phyloP scores from a whole-genome alignment of 2,113 vertebrate genomes.

The Amphiprion ocellaris region DNA sequence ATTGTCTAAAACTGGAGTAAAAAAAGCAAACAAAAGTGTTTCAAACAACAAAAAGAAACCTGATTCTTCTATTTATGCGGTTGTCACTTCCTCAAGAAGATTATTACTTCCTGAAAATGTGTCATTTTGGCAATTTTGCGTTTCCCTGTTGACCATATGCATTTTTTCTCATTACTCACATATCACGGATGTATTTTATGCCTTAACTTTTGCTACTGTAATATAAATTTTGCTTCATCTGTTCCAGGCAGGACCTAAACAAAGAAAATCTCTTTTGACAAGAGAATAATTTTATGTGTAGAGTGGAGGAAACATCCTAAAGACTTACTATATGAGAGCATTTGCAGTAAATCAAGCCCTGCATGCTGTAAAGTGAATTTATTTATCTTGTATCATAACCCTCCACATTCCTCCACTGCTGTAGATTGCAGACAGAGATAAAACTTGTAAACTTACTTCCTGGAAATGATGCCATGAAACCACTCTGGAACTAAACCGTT shows the following conservation, averaged over 20 bases:
- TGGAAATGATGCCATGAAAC: conserved; percentile 89
- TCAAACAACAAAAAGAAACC: too few relatives aligned
- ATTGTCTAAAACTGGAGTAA: too few relatives aligned
- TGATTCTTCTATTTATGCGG: neutral
- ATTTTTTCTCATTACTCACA: neutral
- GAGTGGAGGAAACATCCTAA: neutral
- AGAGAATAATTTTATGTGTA: too few relatives aligned
- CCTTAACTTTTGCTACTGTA: neutral
- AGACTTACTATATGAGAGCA: neutral
- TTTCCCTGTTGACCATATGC: neutral
- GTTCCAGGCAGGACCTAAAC: neutral
- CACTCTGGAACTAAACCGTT: conserved; percentile 83
- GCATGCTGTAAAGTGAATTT: neutral
- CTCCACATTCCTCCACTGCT: conserved; percentile 5
- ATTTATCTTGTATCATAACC: neutral
- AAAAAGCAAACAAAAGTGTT: too few relatives aligned
- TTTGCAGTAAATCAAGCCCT: neutral
- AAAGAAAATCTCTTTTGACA: too few relatives aligned
- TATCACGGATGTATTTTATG: neutral
- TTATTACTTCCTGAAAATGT: neutral
- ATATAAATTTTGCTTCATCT: neutral
- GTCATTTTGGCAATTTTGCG: neutral
- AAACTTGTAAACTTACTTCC: conserved; percentile 81
- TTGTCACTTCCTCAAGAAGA: conserved; percentile 1
- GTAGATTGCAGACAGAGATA: conserved; percentile 10